Evolutionary conservation across 2,888 invertebrate species (phyloP).

Genomic region (Dimorphilus gyrociliatus): DNA sequence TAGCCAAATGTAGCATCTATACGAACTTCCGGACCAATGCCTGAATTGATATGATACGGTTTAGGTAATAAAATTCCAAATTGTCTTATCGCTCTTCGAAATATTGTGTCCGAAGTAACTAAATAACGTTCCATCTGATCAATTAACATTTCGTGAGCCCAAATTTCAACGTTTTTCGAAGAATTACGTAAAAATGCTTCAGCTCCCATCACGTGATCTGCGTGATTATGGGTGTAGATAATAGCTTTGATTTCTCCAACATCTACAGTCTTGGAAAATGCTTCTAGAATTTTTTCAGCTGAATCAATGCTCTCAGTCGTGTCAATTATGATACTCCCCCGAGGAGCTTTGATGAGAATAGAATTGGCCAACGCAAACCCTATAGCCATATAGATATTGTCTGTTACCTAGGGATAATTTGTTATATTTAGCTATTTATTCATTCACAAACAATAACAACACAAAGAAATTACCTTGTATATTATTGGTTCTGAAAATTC

Average conservation of each 20-base stretch:
- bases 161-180: too few species aligned
- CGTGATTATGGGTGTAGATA: slow-evolving; percentile 26
- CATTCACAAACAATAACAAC: not conserved
- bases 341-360: slow-evolving; percentile 19
- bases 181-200: slow-evolving; percentile 12
- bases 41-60: slow-evolving; percentile 15
- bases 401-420: slow-evolving; percentile 15
- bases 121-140: slow-evolving; percentile 10
- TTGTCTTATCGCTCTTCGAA: slow-evolving; percentile 20
- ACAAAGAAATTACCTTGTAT: slow-evolving; percentile 11
- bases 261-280: slow-evolving; percentile 18
- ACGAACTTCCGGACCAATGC: slow-evolving; percentile 10
- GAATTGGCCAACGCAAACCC: slow-evolving; percentile 24
- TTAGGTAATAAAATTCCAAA: slow-evolving; percentile 18
- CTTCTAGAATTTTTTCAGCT: slow-evolving; percentile 14
- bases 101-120: too few species aligned
- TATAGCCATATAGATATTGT: slow-evolving; percentile 21
- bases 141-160: slow-evolving; percentile 17
- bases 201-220: slow-evolving; percentile 23
- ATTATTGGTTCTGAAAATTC: slow-evolving; percentile 14
- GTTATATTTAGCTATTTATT: not conserved
- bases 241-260: slow-evolving; percentile 21
- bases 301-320: slow-evolving; percentile 20
- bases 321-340: slow-evolving; percentile 22
- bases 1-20: slow-evolving; percentile 8